phyloP scores from a whole-genome alignment of 2,888 invertebrate species.

The Caenorhabditis wallacei region DNA sequence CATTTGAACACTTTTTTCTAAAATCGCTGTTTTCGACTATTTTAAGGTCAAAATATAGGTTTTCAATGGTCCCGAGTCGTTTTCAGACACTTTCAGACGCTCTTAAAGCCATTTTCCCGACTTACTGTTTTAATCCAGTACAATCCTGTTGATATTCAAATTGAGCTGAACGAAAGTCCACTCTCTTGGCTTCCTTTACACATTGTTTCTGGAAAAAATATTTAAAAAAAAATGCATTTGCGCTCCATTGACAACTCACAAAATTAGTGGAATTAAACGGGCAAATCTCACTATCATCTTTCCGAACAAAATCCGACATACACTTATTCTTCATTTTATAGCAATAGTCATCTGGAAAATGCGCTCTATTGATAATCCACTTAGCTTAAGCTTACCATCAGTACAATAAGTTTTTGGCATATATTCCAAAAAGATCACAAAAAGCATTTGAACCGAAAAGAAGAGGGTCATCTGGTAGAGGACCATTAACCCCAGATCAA shows the following conservation, averaged over 20 bases:
- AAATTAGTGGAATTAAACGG: constrained; percentile 41
- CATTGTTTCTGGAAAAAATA: constrained; percentile 35
- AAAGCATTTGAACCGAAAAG: constrained; percentile 61
- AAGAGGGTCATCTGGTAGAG: constrained; percentile 59
- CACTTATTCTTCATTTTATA: constrained; percentile 52
- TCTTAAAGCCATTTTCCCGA: background rate
- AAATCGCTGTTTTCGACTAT: no score
- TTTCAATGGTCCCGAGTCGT: no score
- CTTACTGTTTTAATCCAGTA: constrained; percentile 40
- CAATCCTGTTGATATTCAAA: constrained; percentile 60
- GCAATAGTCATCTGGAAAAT: constrained; percentile 45
- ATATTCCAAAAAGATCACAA: constrained; percentile 49
- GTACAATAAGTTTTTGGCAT: constrained; percentile 61
- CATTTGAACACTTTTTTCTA: no score
- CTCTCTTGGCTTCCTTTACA: constrained; percentile 36
- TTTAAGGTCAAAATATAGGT: no score
- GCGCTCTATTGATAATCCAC: background rate
- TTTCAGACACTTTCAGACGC: no score
- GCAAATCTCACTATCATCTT: constrained; percentile 32
- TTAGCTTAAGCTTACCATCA: background rate
- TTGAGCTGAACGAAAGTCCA: constrained; percentile 55
- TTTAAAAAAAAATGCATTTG: no score
- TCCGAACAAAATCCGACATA: constrained; percentile 27
- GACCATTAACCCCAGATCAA: constrained; percentile 45
- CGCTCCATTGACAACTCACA: constrained; percentile 21